A percentile compares a stretch with the other conserved stretches of the same genome.
Conservation (phyloP, 2,797 vertebrate species). For the Bovichtus diacanthus region DNA sequence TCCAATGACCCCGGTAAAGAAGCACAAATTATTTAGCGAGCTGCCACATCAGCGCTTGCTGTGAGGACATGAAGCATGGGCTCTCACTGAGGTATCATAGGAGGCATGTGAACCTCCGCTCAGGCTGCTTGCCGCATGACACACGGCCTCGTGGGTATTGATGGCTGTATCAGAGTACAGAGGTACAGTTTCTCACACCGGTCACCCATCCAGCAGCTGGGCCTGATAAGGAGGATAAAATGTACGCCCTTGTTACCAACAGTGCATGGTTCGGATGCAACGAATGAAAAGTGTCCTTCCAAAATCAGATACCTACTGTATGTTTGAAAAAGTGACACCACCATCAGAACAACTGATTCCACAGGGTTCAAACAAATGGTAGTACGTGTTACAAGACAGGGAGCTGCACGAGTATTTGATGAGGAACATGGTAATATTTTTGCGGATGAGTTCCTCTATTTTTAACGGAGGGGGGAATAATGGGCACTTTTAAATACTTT, state of each 20-base stretch:
- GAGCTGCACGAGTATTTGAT: not conserved
- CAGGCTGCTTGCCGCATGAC: constrained; percentile 67
- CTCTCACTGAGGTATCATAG: constrained; percentile 77
- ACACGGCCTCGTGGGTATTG: constrained; percentile 82
- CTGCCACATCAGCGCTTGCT: constrained; percentile 84
- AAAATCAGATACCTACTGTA: constrained; percentile 49
- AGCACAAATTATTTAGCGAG: constrained; percentile 89
- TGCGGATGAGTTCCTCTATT: not conserved
- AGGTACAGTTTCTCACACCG: constrained; percentile 67
- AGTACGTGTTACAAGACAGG: not conserved
- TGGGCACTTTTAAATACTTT: not conserved
- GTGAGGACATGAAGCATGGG: constrained; percentile 77
- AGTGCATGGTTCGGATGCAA: constrained; percentile 41
- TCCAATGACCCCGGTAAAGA: constrained; percentile 88
- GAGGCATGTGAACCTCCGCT: constrained; percentile 70
- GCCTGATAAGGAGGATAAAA: constrained; percentile 51
- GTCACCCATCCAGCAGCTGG: constrained; percentile 46
- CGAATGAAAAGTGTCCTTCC: not conserved
- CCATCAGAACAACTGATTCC: constrained; percentile 11
- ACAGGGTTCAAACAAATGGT: constrained; percentile 8
- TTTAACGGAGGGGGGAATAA: not conserved
- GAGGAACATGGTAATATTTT: not conserved
- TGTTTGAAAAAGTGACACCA: constrained; percentile 38
- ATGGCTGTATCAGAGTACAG: constrained; percentile 76
- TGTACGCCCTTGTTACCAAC: constrained; percentile 41